phyloP scores from a whole-genome alignment of 2,888 invertebrate species.

The Fragum sueziense region DNA sequence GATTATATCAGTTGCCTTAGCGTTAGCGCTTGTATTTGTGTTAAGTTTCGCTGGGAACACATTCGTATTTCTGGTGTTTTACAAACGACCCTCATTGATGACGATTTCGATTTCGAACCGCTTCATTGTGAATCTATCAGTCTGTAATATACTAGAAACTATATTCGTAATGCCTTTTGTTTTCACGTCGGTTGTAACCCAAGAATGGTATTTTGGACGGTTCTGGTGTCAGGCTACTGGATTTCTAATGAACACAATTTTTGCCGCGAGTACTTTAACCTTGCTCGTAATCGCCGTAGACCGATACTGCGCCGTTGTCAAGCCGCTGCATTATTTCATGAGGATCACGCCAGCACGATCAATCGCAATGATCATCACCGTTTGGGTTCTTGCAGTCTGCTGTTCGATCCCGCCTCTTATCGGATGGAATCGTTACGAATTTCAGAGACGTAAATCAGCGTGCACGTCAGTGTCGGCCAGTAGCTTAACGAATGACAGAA shows the following conservation, averaged over 20 bases:
- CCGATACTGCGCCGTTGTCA: conserved; percentile 87
- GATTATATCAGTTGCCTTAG: conserved; percentile 61
- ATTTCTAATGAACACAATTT: conserved; percentile 85
- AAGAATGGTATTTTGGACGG: conserved; percentile 75
- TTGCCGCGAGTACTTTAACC: conserved; percentile 86
- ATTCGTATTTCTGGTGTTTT: conserved; percentile 89
- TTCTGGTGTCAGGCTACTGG: conserved; percentile 85
- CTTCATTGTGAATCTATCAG: conserved; percentile 85
- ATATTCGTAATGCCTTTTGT: conserved; percentile 83
- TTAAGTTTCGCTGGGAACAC: conserved; percentile 88
- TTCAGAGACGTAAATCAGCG: conserved; percentile 74
- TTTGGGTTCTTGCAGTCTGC: conserved; percentile 82
- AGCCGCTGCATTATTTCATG: conserved; percentile 86
- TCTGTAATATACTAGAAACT: conserved; percentile 83
- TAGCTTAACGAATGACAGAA: conserved; percentile 68
- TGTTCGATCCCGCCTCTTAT: conserved; percentile 82
- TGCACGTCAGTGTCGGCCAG: conserved; percentile 77
- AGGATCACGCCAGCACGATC: conserved; percentile 83
- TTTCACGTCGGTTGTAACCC: conserved; percentile 80
- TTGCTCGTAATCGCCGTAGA: conserved; percentile 87
- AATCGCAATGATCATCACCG: conserved; percentile 81
- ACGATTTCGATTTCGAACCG: conserved; percentile 91
- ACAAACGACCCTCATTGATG: conserved; percentile 88
- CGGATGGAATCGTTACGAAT: conserved; percentile 76
- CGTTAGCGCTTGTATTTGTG: conserved; percentile 68